phyloP scores from a whole-genome alignment of 2,113 vertebrate genomes.

The Pelodiscus sinensis region DNA sequence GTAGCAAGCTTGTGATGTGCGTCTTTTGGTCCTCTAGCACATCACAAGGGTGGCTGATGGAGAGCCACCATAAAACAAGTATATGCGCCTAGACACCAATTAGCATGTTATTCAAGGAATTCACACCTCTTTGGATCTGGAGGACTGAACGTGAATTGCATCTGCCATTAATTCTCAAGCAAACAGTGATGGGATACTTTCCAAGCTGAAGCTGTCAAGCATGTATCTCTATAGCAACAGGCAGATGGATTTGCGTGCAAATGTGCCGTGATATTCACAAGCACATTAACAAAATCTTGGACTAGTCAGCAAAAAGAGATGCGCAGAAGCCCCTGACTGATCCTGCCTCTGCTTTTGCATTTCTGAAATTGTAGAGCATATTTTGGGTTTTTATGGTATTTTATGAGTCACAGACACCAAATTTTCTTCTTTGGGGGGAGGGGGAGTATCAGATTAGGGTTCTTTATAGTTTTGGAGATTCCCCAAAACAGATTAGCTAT shows the following conservation, averaged over 20 bases:
- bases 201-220: background rate
- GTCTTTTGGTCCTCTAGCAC: background rate
- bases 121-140: slow-evolving; percentile 7
- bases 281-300: background rate
- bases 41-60: background rate
- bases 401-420: background rate
- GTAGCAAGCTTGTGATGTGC: background rate
- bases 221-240: background rate
- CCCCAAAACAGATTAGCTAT: background rate
- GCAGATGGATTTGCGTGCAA: slow-evolving; percentile 13
- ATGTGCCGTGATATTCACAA: background rate
- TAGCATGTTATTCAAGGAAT: background rate
- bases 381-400: background rate
- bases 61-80: background rate
- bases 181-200: background rate
- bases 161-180: slow-evolving; percentile 19
- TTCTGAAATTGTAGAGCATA: rapidly evolving
- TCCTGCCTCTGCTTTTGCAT: background rate
- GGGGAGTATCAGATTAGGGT: rapidly evolving
- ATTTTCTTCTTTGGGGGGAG: rapidly evolving
- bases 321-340: background rate
- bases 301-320: background rate
- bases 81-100: background rate
- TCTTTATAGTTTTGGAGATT: background rate
- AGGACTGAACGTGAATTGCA: background rate